A percentile compares a stretch with the other conserved stretches of the same genome.
Evolutionary conservation across 2,888 invertebrate species (phyloP).

Genomic region (Sminthurides aquaticus): DNA sequence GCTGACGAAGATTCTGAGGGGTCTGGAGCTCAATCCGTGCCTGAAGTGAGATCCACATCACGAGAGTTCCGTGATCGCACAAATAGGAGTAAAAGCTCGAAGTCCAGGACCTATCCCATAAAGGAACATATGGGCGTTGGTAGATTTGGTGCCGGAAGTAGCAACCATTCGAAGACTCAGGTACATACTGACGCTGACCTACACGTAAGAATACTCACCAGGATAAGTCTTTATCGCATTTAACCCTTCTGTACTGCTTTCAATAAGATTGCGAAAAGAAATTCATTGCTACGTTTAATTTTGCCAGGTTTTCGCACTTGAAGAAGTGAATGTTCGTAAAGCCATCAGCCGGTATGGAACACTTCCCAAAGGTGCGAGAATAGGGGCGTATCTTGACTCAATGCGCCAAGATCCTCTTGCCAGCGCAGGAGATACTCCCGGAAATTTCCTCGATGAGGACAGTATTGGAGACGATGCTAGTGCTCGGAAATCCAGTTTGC

Average conservation of each 20-base stretch:
- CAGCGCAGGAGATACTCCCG: constrained; percentile 37
- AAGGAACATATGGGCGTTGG: constrained; percentile 48
- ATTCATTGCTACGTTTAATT: too few species aligned
- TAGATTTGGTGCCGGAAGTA: constrained; percentile 27
- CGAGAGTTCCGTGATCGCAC: constrained; percentile 36
- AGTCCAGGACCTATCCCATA: constrained; percentile 55
- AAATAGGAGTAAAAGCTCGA: constrained; percentile 59
- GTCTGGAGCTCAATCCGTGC: constrained; percentile 42
- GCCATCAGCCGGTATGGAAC: constrained; percentile 94
- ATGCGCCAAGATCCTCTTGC: constrained; percentile 68
- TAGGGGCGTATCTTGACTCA: constrained; percentile 92
- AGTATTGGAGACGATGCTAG: constrained; percentile 21
- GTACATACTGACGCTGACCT: too few species aligned
- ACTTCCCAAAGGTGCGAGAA: constrained; percentile 89
- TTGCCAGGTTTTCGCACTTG: constrained; percentile 76
- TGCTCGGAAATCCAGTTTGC: constrained; percentile 60
- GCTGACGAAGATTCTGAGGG: constrained; percentile 43
- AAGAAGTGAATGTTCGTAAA: constrained; percentile 89
- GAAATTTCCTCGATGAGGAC: constrained; percentile 34
- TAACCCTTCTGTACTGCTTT: neutral
- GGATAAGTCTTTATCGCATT: too few species aligned
- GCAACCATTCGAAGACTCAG: constrained; percentile 33
- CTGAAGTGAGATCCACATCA: constrained; percentile 30
- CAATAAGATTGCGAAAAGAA: neutral
- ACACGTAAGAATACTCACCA: too few species aligned